Evolutionary conservation across 2,888 invertebrate species (phyloP).

Genomic region (Eupithecia inturbata): DNA sequence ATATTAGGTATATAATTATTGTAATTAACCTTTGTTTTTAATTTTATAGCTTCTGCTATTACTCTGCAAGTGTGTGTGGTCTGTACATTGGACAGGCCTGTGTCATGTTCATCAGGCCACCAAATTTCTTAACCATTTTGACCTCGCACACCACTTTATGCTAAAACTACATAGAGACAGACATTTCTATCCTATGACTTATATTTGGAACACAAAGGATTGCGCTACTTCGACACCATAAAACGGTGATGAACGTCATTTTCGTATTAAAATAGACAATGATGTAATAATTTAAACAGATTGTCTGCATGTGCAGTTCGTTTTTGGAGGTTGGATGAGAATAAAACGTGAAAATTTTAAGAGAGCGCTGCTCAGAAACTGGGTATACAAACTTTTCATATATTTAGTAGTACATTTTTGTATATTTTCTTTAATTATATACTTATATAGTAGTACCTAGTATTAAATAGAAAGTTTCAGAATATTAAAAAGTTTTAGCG

Average conservation of each 20-base stretch:
- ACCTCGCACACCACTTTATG: slow-evolving; percentile 40
- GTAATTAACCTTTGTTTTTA: neutral
- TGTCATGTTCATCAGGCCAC: slow-evolving; percentile 8
- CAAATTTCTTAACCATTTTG: slow-evolving; percentile 35
- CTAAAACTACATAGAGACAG: neutral
- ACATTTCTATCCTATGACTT: slow-evolving; percentile 29
- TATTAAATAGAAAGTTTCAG: neutral
- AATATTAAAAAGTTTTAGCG: neutral
- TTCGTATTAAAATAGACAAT: slow-evolving; percentile 48
- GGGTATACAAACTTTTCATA: neutral
- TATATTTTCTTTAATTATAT: neutral
- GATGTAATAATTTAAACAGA: slow-evolving; percentile 44
- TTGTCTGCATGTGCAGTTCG: slow-evolving; percentile 44
- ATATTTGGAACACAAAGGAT: slow-evolving; percentile 41
- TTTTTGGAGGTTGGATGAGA: slow-evolving; percentile 38
- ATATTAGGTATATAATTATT: no score
- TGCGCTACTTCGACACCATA: slow-evolving; percentile 50
- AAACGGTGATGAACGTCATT: slow-evolving; percentile 47
- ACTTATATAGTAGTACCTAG: no score
- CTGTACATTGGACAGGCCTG: neutral
- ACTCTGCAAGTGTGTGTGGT: neutral
- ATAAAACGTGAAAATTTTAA: neutral
- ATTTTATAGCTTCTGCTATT: neutral
- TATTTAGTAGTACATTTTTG: neutral
- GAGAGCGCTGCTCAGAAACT: neutral